Evolutionary conservation across 2,888 invertebrate species (phyloP), one percentile per base, ranked within the genome.

Genomic region (Apodemia hepburni): DNA sequence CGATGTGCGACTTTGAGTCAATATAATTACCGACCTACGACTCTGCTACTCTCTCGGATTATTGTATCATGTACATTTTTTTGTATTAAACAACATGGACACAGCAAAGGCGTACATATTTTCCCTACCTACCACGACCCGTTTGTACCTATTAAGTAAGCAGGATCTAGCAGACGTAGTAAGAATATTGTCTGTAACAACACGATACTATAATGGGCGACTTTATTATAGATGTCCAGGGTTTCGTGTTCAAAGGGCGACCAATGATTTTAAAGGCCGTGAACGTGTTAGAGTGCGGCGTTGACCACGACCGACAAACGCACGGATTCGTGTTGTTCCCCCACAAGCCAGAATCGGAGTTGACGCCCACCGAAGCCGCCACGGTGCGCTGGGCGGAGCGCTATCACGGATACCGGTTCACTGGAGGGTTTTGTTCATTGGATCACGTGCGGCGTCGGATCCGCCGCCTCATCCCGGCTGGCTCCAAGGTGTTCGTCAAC

Each of bases 161-260:
- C 47, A 47, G 17, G 15, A 49, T 49, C 49, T 49, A 49, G 22
- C 22, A 22, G 17, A 49, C 49, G 49, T 49, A 49, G 17, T 49
- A 49, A 49, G 49, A 49, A 3, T 49, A 49, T 49, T 49, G 49
- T 49, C 49, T 49, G 49, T 49, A 49, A 5, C 49, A 17, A 49
- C 17, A 49, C 49, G 18, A 49, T 18, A 22, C 22, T 22, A 22
- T 22, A 22, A 22, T 22, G 22, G 22, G 22, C 22, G 22, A n/a
- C 35, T 58, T 58, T 58, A 58, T 58, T 38, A 35, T 58, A 58
- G 58, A 58, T 17, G 33, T 58, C 18, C 58, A 58, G 58, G 58
- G 58, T 58, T 58, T 58, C 17, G 38, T 58, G 9, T 58, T 58
- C n/a, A 27, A 33, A 38, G 35, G 35, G 17, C 33, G 33, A 38